These are phyloP conservation scores for Gymnothorax javanicus DNA, from an alignment of 2,797 vertebrate species.

Conservation along the genomic window DNA sequence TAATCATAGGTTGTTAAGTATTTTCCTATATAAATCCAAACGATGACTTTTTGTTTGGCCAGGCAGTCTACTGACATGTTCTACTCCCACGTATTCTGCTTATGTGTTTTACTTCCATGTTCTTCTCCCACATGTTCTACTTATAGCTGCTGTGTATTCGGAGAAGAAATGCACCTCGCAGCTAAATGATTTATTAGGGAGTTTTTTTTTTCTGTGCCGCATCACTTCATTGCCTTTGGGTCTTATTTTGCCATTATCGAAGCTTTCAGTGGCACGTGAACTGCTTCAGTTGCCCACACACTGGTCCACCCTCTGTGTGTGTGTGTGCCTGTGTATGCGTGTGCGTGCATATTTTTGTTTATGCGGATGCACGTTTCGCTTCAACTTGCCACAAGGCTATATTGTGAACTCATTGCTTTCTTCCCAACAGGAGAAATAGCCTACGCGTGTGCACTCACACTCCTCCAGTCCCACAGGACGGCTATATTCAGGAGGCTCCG, in stretches of 20 bases:
- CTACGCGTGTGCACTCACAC: neutral
- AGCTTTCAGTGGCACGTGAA: constrained; percentile 3
- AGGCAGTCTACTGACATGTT: too few species aligned
- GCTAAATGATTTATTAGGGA: constrained; percentile 7
- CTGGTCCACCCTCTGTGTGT: neutral
- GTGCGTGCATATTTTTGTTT: neutral
- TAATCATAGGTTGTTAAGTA: too few species aligned
- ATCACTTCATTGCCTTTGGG: constrained; percentile 5
- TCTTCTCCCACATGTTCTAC: neutral
- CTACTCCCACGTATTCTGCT: too few species aligned
- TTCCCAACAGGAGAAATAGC: neutral
- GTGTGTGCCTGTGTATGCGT: neutral
- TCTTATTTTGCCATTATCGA: constrained; percentile 1
- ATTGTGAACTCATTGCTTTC: neutral
- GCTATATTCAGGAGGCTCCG: neutral
- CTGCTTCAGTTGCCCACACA: neutral
- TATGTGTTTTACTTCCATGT: too few species aligned
- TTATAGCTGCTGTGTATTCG: neutral
- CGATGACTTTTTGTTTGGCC: too few species aligned
- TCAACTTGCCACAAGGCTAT: neutral
- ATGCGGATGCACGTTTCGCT: neutral
- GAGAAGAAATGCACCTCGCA: neutral
- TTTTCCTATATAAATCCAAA: too few species aligned
- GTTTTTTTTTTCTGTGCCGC: neutral
- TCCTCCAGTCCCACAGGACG: constrained; percentile 9